These are phyloP conservation scores for Leptopterna dolabrata DNA, from an alignment of 2,888 invertebrate genomes.

Conservation along the genomic window DNA sequence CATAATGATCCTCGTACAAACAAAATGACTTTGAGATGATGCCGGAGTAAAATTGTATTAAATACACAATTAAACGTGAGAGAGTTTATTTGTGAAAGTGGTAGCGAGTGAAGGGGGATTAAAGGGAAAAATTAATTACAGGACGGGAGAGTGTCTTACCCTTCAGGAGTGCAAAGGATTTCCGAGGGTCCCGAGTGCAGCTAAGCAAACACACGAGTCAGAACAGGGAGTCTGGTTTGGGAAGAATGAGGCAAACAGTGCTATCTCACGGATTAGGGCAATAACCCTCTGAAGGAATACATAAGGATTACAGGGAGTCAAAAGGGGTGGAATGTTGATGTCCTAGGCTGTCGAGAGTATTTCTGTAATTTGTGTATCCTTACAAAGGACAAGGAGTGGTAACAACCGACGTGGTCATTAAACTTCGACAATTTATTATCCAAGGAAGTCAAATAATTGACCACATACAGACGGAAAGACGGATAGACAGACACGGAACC, in stretches of 20 bases:
- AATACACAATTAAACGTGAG: neutral
- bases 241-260: neutral
- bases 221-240: neutral
- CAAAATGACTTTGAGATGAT: neutral
- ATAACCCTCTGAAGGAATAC: slow-evolving; percentile 28
- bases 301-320: slow-evolving; percentile 27
- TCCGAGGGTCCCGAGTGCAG: slow-evolving; percentile 6
- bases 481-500: too few species aligned
- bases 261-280: slow-evolving; percentile 36
- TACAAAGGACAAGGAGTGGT: too few species aligned
- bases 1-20: neutral
- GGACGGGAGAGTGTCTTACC: neutral
- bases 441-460: too few species aligned
- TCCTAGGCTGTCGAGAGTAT: neutral
- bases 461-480: too few species aligned
- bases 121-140: slow-evolving; percentile 26
- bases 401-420: too few species aligned
- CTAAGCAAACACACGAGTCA: neutral
- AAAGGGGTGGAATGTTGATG: neutral
- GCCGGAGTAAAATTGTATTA: neutral
- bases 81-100: neutral
- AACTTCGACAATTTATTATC: too few species aligned
- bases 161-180: neutral
- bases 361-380: neutral
- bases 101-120: neutral